Base-by-base conservation (phyloP, 2,113 vertebrate genomes). In the Mustela nigripes region DNA sequence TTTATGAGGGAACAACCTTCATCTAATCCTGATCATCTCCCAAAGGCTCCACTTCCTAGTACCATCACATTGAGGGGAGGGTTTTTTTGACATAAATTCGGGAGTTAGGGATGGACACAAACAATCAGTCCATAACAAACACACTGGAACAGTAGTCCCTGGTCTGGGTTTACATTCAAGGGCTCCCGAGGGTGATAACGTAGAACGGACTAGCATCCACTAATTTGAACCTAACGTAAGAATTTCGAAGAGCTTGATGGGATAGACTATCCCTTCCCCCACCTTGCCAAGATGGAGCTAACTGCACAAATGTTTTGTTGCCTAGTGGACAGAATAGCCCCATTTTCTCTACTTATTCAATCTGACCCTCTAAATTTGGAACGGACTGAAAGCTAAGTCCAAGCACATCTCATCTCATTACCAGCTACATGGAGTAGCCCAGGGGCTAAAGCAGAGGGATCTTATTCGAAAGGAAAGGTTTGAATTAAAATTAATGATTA, bases 401-500 rank as follows among this genome's bases (percentile, higher is more conserved):
- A 63, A 28, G 45, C 50, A 48, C 58, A 21, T 90, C 36, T 81
- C 60, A 50, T 80, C 53, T 86, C 56, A 31, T 73, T 93, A 80
- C n/a, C 62, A 89, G 36, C 33, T 24, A 45, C 53, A 45, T 24
- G 36, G 60, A 79, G 12, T 79, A 88, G 26, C 39, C 73, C 10
- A 79, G 56, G 56, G 71, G 18, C 48, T 83, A 79, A 84, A 63
- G 79, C 58, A 85, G n/a, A 93, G 31, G 5, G 62, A 85, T 31
- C 24, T 56, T 26, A 11, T 53, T 89, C 53, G 56, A 21, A 11
- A n/a, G 11, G 42, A 84, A 84, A 97, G 12, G 26, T 83, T 80
- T 56, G 85, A 28, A 65, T 93, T 89, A 89, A 89, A 95, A 73
- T 73, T 73, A 84, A 84, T 63, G 62, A 89, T 73, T 93, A 89